Evolutionary conservation across 1,140 invertebrate species (phyloP).

Genomic region (Drosophila baimaii): DNA sequence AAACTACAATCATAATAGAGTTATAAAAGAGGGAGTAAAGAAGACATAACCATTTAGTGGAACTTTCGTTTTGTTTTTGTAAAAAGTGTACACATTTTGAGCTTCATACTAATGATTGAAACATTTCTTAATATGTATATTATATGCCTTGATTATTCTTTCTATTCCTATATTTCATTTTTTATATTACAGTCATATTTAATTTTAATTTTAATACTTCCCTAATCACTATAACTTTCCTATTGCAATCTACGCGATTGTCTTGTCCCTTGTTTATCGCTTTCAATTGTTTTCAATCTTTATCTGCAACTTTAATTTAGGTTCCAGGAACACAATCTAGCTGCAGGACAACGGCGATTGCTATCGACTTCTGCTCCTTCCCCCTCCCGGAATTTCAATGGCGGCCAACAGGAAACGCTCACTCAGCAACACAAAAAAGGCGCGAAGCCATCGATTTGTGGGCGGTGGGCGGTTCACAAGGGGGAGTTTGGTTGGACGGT

Average conservation of each 20-base stretch:
- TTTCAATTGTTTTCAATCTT: conserved; percentile 3
- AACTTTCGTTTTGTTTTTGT: conserved; percentile 25
- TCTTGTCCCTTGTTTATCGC: not conserved
- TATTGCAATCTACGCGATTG: not conserved
- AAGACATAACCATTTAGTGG: not conserved
- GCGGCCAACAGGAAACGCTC: conserved; percentile 70
- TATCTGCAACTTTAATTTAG: conserved; percentile 33
- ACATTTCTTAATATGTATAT: not conserved
- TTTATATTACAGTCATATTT: not conserved
- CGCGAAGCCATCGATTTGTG: conserved; percentile 83
- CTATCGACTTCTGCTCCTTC: conserved; percentile 5
- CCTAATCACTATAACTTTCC: not conserved
- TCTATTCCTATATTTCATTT: not conserved
- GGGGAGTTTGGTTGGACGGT: not conserved
- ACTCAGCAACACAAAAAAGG: conserved; percentile 70
- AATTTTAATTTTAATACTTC: not conserved
- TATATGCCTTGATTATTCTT: not conserved
- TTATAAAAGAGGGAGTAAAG: conserved; percentile 9
- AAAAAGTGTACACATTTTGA: not conserved
- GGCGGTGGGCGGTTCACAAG: conserved; percentile 33
- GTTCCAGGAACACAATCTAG: conserved; percentile 25
- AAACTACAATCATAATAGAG: conserved; percentile 29
- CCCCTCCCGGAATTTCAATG: conserved; percentile 20
- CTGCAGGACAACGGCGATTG: conserved; percentile 31
- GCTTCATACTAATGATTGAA: not conserved